Evolutionary conservation across 2,113 vertebrate species (phyloP).

Genomic region (Plecotus auritus): DNA sequence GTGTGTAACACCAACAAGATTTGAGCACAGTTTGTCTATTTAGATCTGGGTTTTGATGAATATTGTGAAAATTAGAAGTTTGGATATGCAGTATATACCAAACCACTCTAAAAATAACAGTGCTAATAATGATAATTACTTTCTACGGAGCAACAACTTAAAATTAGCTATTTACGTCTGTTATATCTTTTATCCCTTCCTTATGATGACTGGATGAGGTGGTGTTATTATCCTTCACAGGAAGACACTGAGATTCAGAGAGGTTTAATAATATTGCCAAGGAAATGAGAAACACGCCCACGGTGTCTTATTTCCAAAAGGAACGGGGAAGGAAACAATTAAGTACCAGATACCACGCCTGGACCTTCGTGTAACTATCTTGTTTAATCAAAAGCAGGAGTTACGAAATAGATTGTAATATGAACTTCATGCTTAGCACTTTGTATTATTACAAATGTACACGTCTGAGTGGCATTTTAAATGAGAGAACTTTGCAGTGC

Average conservation of each 20-base stretch:
- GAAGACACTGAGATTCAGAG: not conserved
- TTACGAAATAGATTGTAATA: not conserved
- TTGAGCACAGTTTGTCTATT: not conserved
- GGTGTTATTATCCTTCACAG: not conserved
- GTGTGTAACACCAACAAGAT: not conserved
- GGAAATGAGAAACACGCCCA: not conserved
- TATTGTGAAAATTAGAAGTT: not conserved
- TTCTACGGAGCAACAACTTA: not conserved
- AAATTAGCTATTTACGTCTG: not conserved
- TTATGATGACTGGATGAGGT: not conserved
- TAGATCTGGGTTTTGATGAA: constrained; percentile 8
- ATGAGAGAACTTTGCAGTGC: not conserved
- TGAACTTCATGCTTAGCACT: not conserved
- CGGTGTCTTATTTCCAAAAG: not conserved
- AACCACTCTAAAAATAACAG: not conserved
- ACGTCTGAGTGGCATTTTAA: not conserved
- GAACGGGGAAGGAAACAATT: not conserved
- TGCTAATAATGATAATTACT: not conserved
- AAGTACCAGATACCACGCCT: not conserved
- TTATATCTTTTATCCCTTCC: not conserved
- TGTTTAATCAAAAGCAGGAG: constrained; percentile 20
- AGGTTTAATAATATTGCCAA: not conserved
- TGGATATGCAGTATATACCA: not conserved
- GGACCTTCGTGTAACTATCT: not conserved
- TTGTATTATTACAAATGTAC: not conserved